Percentiles rank a stretch among this genome's conserved stretches.
Evolutionary conservation across 2,113 vertebrate genomes (phyloP).

Genomic region (Bettongia penicillata): DNA sequence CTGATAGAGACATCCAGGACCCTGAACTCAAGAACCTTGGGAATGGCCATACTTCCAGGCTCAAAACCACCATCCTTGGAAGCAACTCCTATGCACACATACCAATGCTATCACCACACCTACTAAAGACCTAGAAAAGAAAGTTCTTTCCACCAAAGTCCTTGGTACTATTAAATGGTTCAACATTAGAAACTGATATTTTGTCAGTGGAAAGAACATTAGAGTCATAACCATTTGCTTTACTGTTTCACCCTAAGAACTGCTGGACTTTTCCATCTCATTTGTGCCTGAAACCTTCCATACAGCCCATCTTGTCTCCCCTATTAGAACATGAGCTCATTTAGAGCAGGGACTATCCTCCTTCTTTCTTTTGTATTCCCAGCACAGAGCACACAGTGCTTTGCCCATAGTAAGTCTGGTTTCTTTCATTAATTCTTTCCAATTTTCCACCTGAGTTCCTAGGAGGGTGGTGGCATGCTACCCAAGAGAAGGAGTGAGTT

Average conservation of each 20-base stretch:
- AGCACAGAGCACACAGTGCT: not conserved
- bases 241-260: not conserved
- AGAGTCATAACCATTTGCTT: not conserved
- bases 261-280: not conserved
- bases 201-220: not conserved
- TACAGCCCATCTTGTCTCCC: not conserved
- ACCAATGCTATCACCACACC: not conserved
- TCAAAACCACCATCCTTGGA: not conserved
- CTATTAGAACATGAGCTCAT: not conserved
- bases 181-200: not conserved
- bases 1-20: not conserved
- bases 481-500: constrained; percentile 47
- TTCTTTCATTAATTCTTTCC: not conserved
- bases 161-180: not conserved
- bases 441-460: constrained; percentile 4
- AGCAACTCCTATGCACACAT: not conserved
- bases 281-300: not conserved
- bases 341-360: not conserved
- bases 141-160: not conserved
- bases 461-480: constrained; percentile 40
- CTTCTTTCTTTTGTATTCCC: not conserved
- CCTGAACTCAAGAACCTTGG: not conserved
- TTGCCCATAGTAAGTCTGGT: not conserved
- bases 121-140: not conserved
- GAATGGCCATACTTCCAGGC: not conserved